Conservation (phyloP, 2,113 vertebrate genomes). For the Diphyllodes magnificus region DNA sequence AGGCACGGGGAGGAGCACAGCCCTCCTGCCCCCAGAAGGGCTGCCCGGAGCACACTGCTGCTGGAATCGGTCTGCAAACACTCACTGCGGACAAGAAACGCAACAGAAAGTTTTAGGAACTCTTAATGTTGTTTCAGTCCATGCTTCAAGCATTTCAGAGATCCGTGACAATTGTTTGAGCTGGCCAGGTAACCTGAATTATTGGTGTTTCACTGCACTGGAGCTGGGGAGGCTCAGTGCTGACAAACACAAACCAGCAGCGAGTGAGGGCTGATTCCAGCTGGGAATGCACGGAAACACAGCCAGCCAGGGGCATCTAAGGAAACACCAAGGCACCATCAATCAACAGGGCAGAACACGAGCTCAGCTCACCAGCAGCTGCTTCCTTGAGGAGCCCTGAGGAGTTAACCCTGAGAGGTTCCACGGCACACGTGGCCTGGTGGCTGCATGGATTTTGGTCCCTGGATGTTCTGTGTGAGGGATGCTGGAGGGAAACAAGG, state of each 20-base stretch:
- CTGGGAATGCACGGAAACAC: background rate
- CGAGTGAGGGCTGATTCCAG: background rate
- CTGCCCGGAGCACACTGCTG: background rate
- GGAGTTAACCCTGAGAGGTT: background rate
- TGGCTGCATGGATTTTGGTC: fast-evolving
- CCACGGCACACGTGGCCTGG: fast-evolving
- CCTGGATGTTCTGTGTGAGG: fast-evolving
- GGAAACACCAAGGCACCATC: background rate
- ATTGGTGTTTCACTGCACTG: no score
- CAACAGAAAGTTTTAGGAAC: background rate
- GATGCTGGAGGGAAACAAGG: background rate
- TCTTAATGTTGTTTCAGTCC: background rate
- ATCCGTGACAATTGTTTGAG: background rate
- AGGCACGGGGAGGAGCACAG: fast-evolving
- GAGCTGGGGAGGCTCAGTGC: background rate
- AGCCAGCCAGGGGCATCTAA: background rate
- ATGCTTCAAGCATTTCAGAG: fast-evolving
- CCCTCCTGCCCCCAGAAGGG: background rate
- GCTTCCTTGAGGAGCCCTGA: background rate
- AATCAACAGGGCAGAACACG: background rate
- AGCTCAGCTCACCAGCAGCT: background rate
- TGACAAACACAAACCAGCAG: background rate
- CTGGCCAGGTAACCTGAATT: background rate
- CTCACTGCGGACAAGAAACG: background rate
- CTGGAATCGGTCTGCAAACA: background rate